Percentiles rank a stretch among this genome's conserved stretches.
Evolutionary conservation across 2,797 vertebrate species (phyloP).

Genomic region (Cyclopterus lumpus): DNA sequence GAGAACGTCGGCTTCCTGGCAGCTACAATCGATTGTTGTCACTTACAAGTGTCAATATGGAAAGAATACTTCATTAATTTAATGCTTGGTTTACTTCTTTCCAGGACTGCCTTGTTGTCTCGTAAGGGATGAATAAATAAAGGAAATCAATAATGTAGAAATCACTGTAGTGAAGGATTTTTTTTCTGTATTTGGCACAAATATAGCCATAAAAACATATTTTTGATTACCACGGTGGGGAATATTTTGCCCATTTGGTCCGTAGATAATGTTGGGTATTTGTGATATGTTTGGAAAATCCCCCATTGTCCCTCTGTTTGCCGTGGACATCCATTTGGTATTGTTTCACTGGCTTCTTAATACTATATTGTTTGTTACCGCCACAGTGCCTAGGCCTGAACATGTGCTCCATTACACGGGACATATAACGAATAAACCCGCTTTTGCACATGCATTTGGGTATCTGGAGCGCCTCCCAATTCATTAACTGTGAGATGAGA

Average conservation of each 20-base stretch:
- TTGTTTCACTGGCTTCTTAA: too few relatives aligned
- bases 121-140: slow-evolving; percentile 41
- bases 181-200: neutral
- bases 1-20: neutral
- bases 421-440: too few relatives aligned
- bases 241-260: slow-evolving; percentile 1
- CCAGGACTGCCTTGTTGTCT: slow-evolving; percentile 6
- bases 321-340: too few relatives aligned
- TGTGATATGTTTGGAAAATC: neutral
- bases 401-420: neutral
- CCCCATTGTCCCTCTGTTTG: neutral
- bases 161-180: neutral
- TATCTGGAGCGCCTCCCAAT: too few relatives aligned
- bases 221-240: neutral
- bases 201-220: neutral
- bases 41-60: neutral
- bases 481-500: too few relatives aligned
- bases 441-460: too few relatives aligned
- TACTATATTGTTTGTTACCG: neutral
- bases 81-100: slow-evolving; percentile 23
- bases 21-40: neutral
- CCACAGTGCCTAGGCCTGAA: neutral
- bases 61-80: slow-evolving; percentile 33
- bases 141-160: slow-evolving; percentile 28
- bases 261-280: neutral